phyloP scores from a whole-genome alignment of 2,888 invertebrate genomes.

The Hydraecia micacea region DNA sequence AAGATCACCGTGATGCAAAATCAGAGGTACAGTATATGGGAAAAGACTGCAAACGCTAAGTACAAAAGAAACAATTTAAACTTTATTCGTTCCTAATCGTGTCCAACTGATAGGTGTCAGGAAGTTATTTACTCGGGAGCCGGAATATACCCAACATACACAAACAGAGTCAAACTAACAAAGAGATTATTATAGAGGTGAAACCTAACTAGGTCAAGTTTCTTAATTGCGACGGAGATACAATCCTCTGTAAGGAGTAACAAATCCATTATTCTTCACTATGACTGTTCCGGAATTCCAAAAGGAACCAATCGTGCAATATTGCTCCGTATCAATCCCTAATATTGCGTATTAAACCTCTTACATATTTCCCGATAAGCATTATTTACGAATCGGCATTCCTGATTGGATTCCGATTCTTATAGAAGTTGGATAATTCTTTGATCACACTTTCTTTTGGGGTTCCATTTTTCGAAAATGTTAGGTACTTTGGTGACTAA shows the following conservation, averaged over 20 bases:
- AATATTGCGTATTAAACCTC: conserved; percentile 41
- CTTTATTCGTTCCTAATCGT: not conserved
- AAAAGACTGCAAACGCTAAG: not conserved
- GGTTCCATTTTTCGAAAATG: not conserved
- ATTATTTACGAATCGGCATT: conserved; percentile 24
- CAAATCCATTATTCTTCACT: conserved; percentile 10
- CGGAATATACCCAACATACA: not conserved
- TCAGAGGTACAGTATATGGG: not conserved
- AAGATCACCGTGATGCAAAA: not conserved
- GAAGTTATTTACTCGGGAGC: not conserved
- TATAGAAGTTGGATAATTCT: conserved; percentile 21
- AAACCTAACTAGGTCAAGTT: not conserved
- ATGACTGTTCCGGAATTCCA: conserved; percentile 2
- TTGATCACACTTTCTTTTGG: not conserved
- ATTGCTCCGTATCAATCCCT: conserved; percentile 35
- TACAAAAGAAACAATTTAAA: not conserved
- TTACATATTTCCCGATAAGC: conserved; percentile 14
- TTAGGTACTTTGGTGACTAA: not conserved
- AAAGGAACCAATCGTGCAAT: conserved; percentile 17
- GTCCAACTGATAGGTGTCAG: not conserved
- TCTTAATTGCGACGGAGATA: not conserved
- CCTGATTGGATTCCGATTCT: conserved; percentile 36
- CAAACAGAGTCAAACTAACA: not conserved
- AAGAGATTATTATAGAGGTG: no score
- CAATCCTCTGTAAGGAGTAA: conserved; percentile 4